Conservation (phyloP, 2,113 vertebrate species). For the Ivindomyrus marchei region DNA sequence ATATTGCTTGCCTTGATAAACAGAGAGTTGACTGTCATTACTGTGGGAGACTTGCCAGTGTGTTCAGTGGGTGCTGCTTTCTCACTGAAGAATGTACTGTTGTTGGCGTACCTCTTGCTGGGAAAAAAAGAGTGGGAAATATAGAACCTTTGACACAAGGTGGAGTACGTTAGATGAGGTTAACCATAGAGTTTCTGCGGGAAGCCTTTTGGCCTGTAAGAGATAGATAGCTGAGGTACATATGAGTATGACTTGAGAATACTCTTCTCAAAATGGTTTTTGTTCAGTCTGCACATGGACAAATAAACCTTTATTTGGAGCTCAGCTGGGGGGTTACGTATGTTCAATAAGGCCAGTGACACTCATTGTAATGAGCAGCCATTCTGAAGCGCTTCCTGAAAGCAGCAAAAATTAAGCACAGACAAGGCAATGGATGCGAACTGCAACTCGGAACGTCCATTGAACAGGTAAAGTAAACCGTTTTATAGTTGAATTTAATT, state of each 20-base stretch:
- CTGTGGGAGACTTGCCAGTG: background rate
- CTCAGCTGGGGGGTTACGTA: background rate
- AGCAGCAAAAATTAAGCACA: background rate
- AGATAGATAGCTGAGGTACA: background rate
- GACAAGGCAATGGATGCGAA: conserved; percentile 6
- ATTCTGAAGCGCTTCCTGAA: background rate
- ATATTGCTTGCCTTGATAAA: conserved; percentile 6
- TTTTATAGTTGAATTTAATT: background rate
- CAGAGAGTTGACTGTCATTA: background rate
- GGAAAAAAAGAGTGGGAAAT: background rate
- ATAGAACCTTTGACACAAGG: background rate
- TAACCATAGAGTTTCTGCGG: background rate
- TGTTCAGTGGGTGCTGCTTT: background rate
- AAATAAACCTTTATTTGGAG: background rate
- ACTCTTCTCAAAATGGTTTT: background rate
- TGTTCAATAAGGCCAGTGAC: background rate
- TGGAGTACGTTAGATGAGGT: background rate
- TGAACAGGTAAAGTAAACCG: conserved; percentile 9
- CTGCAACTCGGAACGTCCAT: background rate
- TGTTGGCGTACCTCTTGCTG: background rate
- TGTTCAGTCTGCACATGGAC: background rate
- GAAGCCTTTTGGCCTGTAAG: background rate
- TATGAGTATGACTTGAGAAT: background rate
- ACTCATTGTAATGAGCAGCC: background rate
- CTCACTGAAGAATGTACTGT: background rate